Conservation (phyloP, 2,888 invertebrate genomes). For the Ochropleura leucogaster region DNA sequence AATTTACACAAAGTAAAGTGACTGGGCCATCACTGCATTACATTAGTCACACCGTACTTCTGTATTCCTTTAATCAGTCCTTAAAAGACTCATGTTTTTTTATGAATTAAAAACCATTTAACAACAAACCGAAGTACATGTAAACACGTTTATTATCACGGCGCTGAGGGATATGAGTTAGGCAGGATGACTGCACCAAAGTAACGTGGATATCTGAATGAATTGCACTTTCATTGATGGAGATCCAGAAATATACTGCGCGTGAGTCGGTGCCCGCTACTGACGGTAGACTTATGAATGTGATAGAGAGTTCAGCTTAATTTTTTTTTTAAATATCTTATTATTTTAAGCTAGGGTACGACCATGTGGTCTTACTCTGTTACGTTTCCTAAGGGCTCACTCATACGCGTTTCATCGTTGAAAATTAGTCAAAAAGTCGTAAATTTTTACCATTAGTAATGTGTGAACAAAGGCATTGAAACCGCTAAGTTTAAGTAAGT, state of each 20-base stretch:
- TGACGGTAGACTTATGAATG: conserved; percentile 65
- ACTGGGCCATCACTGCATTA: background rate
- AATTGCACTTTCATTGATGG: conserved; percentile 85
- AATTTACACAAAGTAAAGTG: background rate
- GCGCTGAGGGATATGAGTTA: conserved; percentile 19
- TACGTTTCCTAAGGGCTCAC: too few species aligned
- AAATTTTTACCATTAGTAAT: too few species aligned
- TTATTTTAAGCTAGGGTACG: too few species aligned
- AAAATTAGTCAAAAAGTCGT: too few species aligned
- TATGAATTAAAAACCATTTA: conserved; percentile 24
- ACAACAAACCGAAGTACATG: conserved; percentile 19
- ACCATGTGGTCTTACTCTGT: too few species aligned
- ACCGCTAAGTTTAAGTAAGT: too few species aligned
- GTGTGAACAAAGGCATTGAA: too few species aligned
- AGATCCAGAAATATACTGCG: conserved; percentile 82
- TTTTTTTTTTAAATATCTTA: too few species aligned
- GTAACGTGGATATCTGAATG: conserved; percentile 78
- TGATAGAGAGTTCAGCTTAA: conserved; percentile 54
- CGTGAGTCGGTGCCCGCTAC: conserved; percentile 74
- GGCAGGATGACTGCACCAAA: conserved; percentile 69
- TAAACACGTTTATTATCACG: conserved; percentile 47
- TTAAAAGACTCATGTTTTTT: background rate
- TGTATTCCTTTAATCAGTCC: background rate
- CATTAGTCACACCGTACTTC: conserved; percentile 10
- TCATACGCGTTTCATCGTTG: too few species aligned